Conservation (phyloP, 2,797 vertebrate genomes). For the Kryptopterus vitreolus region DNA sequence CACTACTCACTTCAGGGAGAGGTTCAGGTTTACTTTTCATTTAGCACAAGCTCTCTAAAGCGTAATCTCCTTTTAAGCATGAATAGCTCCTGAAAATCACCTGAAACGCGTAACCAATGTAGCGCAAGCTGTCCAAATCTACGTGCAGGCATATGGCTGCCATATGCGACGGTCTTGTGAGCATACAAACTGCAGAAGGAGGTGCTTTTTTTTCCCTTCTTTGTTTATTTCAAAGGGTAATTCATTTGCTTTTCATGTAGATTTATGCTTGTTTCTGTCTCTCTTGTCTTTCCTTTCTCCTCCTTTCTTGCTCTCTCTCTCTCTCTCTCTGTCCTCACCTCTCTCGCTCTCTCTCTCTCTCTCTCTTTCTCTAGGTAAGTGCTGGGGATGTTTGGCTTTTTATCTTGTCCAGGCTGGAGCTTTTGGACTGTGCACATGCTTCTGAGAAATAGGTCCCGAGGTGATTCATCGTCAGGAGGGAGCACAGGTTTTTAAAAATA, state of each 20-base stretch:
- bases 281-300: slow-evolving; percentile 49
- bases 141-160: slow-evolving; percentile 45
- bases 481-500: slow-evolving; percentile 48
- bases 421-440: slow-evolving; percentile 46
- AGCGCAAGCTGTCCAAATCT: slow-evolving; percentile 42
- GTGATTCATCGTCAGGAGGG: slow-evolving; percentile 53
- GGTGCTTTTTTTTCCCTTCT: slow-evolving; percentile 14
- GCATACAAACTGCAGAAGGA: slow-evolving; percentile 30
- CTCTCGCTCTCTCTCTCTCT: slow-evolving; percentile 50
- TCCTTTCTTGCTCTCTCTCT: slow-evolving; percentile 52
- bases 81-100: slow-evolving; percentile 46
- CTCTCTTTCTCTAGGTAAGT: slow-evolving; percentile 73
- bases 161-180: slow-evolving; percentile 40
- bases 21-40: slow-evolving; percentile 49
- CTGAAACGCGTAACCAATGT: slow-evolving; percentile 45
- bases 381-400: slow-evolving; percentile 57
- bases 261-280: slow-evolving; percentile 46
- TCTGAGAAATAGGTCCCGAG: slow-evolving; percentile 48
- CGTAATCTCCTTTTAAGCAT: slow-evolving; percentile 43
- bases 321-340: slow-evolving; percentile 49
- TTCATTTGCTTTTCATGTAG: slow-evolving; percentile 36
- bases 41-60: slow-evolving; percentile 47
- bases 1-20: slow-evolving; percentile 26
- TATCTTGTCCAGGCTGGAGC: slow-evolving; percentile 51
- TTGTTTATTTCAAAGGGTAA: slow-evolving; percentile 37